phyloP scores from a whole-genome alignment of 2,113 vertebrate species.

The Caloenas nicobarica region DNA sequence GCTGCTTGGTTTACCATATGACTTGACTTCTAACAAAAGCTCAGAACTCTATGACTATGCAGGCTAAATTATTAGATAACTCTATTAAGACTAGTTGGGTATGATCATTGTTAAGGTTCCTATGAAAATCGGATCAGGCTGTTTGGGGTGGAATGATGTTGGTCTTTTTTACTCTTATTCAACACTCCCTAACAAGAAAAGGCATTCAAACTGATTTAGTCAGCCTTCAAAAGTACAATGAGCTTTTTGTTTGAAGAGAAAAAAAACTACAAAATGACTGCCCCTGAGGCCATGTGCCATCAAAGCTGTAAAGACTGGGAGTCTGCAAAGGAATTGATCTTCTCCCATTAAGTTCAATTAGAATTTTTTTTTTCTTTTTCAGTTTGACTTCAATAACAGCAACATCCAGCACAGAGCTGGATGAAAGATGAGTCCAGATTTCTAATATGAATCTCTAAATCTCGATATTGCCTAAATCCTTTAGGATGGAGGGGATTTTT shows the following conservation, averaged over 20 bases:
- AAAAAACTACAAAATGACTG: background rate
- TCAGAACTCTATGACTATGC: background rate
- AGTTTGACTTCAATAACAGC: background rate
- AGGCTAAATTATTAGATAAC: background rate
- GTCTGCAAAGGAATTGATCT: background rate
- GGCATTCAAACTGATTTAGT: background rate
- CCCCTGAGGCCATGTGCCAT: background rate
- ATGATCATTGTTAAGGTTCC: background rate
- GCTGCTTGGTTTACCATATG: background rate
- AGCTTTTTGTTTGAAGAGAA: background rate
- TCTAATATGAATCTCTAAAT: background rate
- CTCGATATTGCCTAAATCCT: background rate
- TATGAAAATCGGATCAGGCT: background rate
- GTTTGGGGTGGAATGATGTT: background rate
- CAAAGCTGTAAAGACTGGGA: background rate
- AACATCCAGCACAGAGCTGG: background rate
- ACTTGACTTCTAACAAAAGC: background rate
- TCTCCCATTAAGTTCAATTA: background rate
- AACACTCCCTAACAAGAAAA: background rate
- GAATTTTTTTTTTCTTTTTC: background rate
- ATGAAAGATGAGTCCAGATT: background rate
- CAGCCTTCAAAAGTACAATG: background rate
- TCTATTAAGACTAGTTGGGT: background rate
- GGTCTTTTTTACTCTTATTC: fast-evolving
- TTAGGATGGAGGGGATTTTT: background rate